A percentile compares a stretch with the other conserved stretches of the same genome.
Conservation (phyloP, 2,113 vertebrate genomes). For the Gnathonemus longibarbis region DNA sequence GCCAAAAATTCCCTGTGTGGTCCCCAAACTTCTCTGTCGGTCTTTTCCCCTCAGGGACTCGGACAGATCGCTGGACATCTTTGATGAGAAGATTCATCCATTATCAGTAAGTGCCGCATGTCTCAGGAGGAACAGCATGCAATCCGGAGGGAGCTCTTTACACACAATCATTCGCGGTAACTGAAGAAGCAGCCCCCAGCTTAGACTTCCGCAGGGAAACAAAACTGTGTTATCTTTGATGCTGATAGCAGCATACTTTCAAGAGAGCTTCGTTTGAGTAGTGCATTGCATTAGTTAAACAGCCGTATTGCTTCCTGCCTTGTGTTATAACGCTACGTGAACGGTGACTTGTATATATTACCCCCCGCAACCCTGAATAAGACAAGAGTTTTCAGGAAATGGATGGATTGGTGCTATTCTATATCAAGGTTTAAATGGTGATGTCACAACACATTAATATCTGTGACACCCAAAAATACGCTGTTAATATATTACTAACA, state of each 20-base stretch:
- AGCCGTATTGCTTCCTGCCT: not conserved
- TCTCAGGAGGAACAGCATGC: not conserved
- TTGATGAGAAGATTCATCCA: slow-evolving; percentile 81
- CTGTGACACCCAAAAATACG: not conserved
- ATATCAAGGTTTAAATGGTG: too few species aligned
- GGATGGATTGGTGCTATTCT: too few species aligned
- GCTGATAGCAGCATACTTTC: not conserved
- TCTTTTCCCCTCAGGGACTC: slow-evolving; percentile 57
- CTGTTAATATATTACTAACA: not conserved
- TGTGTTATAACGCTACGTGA: not conserved
- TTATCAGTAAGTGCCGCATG: slow-evolving; percentile 59
- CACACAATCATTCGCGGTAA: not conserved
- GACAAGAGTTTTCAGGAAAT: too few species aligned
- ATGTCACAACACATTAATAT: not conserved
- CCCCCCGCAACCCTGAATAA: too few species aligned
- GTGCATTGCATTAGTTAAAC: not conserved
- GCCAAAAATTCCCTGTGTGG: not conserved
- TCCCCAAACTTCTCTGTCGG: not conserved
- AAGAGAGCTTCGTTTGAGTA: not conserved
- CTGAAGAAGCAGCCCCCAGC: not conserved
- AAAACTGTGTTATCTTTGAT: not conserved
- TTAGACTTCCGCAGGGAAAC: not conserved
- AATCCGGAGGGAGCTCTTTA: not conserved
- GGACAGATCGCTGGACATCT: slow-evolving; percentile 79
- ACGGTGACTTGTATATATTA: not conserved